A percentile compares a stretch with the other conserved stretches of the same genome.
phyloP scores from a whole-genome alignment of 1,140 invertebrate genomes.

The Xylocopa sonorina region DNA sequence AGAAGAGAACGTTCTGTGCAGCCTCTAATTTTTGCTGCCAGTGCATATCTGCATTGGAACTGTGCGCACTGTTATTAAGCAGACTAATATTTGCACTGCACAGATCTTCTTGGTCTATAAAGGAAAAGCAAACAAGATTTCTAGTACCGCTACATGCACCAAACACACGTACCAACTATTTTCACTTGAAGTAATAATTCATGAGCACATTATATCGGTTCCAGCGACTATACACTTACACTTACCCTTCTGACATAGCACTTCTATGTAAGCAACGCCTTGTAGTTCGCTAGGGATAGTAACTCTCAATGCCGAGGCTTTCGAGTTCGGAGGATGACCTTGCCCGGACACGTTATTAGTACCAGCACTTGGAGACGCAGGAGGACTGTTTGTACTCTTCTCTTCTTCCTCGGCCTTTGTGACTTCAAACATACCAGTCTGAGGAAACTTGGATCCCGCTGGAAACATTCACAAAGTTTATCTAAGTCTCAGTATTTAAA shows the following conservation, averaged over 20 bases:
- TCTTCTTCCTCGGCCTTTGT: constrained; percentile 94
- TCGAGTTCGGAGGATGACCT: constrained; percentile 74
- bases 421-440: constrained; percentile 98
- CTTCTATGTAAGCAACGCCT: constrained; percentile 97
- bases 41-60: constrained; percentile 88
- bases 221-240: constrained; percentile 74
- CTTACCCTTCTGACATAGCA: constrained; percentile 94
- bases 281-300: constrained; percentile 96
- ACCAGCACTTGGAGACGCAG: constrained; percentile 81
- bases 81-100: constrained; percentile 90
- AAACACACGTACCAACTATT: too few relatives aligned
- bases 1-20: constrained; percentile 98
- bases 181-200: too few relatives aligned
- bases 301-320: constrained; percentile 93
- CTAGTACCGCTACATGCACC: too few relatives aligned
- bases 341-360: constrained; percentile 51
- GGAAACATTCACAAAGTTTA: constrained; percentile 29
- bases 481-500: background rate
- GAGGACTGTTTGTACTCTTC: constrained; percentile 82
- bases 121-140: background rate
- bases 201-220: background rate
- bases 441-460: constrained; percentile 95
- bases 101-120: constrained; percentile 90
- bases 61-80: constrained; percentile 86
- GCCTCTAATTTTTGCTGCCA: constrained; percentile 98